Evolutionary conservation across 2,797 vertebrate species (phyloP).

Genomic region (Enoplosus armatus): DNA sequence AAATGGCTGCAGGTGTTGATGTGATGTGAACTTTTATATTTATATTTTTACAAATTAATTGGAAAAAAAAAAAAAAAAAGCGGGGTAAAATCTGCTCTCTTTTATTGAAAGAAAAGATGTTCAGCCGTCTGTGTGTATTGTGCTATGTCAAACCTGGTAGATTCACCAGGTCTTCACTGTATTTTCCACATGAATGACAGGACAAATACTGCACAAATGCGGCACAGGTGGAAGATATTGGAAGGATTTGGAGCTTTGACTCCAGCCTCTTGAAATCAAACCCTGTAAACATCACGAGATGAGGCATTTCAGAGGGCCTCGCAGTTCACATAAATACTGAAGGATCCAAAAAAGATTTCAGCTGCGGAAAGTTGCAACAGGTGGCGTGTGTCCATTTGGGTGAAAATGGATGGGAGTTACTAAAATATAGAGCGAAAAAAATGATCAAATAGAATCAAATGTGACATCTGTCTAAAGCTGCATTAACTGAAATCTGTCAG

Average conservation of each 20-base stretch:
- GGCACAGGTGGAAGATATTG: neutral
- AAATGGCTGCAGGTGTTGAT: neutral
- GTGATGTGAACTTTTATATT: neutral
- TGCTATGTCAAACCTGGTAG: neutral
- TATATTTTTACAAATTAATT: neutral
- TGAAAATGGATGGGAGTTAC: constrained; percentile 17
- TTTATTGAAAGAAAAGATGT: constrained; percentile 3
- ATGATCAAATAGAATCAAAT: constrained; percentile 23
- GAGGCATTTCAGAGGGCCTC: constrained; percentile 16
- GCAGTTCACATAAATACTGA: constrained; percentile 33
- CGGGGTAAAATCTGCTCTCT: neutral
- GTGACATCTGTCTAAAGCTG: constrained; percentile 15
- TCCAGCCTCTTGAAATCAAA: constrained; percentile 38
- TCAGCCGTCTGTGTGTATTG: neutral
- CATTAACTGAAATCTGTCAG: constrained; percentile 33
- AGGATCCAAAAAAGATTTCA: constrained; percentile 28
- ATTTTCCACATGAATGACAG: constrained; percentile 6
- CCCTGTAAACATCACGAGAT: constrained; percentile 19
- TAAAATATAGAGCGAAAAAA: constrained; percentile 10
- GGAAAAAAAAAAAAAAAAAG: neutral
- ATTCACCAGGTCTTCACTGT: neutral
- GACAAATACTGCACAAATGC: neutral
- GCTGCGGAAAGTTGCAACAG: constrained; percentile 7
- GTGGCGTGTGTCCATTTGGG: neutral
- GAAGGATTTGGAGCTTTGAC: constrained; percentile 11